A percentile compares a stretch with the other conserved stretches of the same genome.
phyloP scores from a whole-genome alignment of 2,113 vertebrate species.

The Protobothrops flavoviridis region DNA sequence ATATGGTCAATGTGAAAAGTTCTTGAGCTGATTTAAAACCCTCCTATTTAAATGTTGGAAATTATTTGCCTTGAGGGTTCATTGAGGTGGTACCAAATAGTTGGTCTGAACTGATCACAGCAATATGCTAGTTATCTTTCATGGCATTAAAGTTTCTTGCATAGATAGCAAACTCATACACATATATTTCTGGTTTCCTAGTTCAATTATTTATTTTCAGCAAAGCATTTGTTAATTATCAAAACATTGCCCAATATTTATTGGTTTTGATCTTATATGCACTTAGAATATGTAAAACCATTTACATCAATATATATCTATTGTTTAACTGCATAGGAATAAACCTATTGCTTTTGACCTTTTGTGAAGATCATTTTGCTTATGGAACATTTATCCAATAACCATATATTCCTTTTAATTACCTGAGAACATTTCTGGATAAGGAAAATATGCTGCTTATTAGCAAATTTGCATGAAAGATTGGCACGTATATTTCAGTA shows the following conservation, averaged over 20 bases:
- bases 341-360: background rate
- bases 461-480: background rate
- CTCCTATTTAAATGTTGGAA: constrained; percentile 17
- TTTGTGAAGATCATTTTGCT: background rate
- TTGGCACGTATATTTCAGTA: background rate
- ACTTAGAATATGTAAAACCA: background rate
- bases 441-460: background rate
- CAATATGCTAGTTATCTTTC: background rate
- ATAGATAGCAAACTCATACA: background rate
- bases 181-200: background rate
- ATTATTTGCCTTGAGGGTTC: background rate
- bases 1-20: constrained; percentile 57
- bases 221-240: background rate
- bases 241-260: background rate
- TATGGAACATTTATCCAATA: background rate
- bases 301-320: background rate
- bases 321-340: background rate
- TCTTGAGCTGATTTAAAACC: constrained; percentile 31
- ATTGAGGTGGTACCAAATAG: background rate
- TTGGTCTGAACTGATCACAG: background rate
- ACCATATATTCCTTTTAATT: background rate
- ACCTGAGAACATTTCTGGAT: background rate
- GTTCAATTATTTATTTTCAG: background rate
- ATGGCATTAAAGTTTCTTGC: background rate
- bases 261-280: background rate